Evolutionary conservation across 2,797 vertebrate species (phyloP).

Genomic region (Adrianichthys oophorus): DNA sequence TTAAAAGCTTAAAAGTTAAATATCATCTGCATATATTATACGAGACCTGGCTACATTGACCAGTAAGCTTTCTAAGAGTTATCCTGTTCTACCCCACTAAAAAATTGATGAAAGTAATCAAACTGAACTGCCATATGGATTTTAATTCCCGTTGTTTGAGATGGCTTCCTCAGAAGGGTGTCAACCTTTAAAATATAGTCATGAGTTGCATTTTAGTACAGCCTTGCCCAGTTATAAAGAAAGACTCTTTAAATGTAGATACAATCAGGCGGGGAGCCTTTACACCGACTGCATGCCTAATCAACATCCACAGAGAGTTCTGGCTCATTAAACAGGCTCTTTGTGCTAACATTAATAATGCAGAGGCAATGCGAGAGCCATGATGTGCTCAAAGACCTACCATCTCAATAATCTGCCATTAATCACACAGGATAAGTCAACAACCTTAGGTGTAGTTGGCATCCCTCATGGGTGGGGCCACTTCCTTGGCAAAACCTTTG

Average conservation of each 20-base stretch:
- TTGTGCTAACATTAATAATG: constrained; percentile 76
- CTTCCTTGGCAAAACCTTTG: constrained; percentile 12
- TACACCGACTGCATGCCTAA: constrained; percentile 54
- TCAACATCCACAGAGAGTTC: constrained; percentile 69
- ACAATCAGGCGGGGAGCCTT: constrained; percentile 41
- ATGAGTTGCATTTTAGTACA: not conserved
- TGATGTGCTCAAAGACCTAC: constrained; percentile 70
- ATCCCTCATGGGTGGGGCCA: constrained; percentile 25
- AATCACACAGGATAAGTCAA: constrained; percentile 73
- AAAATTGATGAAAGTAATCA: not conserved
- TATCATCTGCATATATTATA: too few relatives aligned
- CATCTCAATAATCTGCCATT: constrained; percentile 70
- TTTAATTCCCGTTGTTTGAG: not conserved
- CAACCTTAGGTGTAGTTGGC: constrained; percentile 56
- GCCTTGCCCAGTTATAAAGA: not conserved
- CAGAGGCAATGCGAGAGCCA: constrained; percentile 54
- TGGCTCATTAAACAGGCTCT: constrained; percentile 75
- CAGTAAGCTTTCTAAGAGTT: too few relatives aligned
- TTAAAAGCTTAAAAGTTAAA: too few relatives aligned
- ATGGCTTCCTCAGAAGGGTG: not conserved
- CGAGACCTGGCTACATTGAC: too few relatives aligned
- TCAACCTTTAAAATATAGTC: not conserved
- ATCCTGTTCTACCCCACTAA: too few relatives aligned
- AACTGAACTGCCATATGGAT: not conserved
- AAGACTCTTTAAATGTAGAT: constrained; percentile 30